Evolutionary conservation across 2,797 vertebrate species (phyloP).

Genomic region (Argya squamiceps): DNA sequence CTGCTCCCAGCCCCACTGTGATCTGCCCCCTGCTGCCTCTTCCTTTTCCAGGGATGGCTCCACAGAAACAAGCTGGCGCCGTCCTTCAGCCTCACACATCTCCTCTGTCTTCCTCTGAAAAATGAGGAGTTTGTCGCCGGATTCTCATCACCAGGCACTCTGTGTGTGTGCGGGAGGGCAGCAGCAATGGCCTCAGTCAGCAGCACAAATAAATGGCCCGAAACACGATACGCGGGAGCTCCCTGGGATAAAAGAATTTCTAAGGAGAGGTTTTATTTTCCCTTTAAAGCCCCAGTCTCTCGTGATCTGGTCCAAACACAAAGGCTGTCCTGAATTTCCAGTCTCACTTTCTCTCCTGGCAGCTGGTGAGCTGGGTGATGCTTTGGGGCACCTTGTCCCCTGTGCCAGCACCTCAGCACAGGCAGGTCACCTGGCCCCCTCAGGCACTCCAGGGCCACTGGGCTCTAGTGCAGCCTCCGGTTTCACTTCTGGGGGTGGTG

Average conservation of each 20-base stretch:
- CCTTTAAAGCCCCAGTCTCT: neutral
- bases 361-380: neutral
- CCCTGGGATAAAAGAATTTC: constrained; percentile 57
- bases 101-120: neutral
- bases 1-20: neutral
- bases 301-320: neutral
- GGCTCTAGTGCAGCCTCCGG: neutral
- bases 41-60: neutral
- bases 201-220: constrained; percentile 46
- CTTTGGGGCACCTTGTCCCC: constrained; percentile 1
- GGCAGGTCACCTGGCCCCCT: neutral
- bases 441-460: neutral
- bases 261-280: constrained; percentile 49
- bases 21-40: neutral
- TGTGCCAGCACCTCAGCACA: fast-evolving
- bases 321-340: constrained; percentile 48
- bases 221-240: constrained; percentile 30
- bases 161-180: neutral
- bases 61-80: neutral
- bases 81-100: neutral
- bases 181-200: constrained; percentile 2
- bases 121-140: neutral
- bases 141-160: neutral
- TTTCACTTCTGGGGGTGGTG: constrained; percentile 15
- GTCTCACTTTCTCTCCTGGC: constrained; percentile 13